Percentiles rank a stretch among this genome's conserved stretches.
These are phyloP conservation scores for Ladona fulva DNA, from an alignment of 1,140 invertebrate genomes.

Conservation along the genomic window DNA sequence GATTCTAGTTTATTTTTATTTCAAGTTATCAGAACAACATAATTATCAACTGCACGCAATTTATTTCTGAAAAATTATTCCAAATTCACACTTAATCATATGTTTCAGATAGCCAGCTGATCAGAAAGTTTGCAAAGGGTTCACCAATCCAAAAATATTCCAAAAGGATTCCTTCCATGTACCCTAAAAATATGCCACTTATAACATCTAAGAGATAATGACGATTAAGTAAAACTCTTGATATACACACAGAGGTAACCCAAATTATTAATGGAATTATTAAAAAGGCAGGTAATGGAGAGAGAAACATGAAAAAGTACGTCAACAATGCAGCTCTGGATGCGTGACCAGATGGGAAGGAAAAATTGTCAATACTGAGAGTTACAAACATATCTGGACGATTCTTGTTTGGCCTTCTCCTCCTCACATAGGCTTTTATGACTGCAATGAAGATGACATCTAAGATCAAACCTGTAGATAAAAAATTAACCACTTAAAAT, in stretches of 20 bases:
- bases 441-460: constrained; percentile 78
- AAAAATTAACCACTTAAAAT: too few relatives aligned
- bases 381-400: constrained; percentile 48
- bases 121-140: constrained; percentile 38
- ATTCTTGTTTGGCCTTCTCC: constrained; percentile 64
- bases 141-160: constrained; percentile 55
- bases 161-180: constrained; percentile 60
- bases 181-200: constrained; percentile 63
- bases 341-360: constrained; percentile 93
- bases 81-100: not conserved
- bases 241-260: constrained; percentile 63
- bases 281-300: constrained; percentile 46
- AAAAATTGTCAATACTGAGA: constrained; percentile 75
- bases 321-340: constrained; percentile 73
- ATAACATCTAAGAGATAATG: constrained; percentile 83
- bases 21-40: too few relatives aligned
- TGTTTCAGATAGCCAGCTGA: constrained; percentile 42
- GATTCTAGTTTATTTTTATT: too few relatives aligned
- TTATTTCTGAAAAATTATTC: too few relatives aligned
- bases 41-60: too few relatives aligned
- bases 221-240: constrained; percentile 67
- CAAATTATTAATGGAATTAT: constrained; percentile 60
- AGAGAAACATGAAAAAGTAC: constrained; percentile 54
- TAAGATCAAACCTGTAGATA: constrained; percentile 66
- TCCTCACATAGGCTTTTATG: constrained; percentile 66